Percentiles rank a stretch among this genome's conserved stretches.
Conservation (phyloP, 2,888 invertebrate genomes). For the Sarcophaga variegata region DNA sequence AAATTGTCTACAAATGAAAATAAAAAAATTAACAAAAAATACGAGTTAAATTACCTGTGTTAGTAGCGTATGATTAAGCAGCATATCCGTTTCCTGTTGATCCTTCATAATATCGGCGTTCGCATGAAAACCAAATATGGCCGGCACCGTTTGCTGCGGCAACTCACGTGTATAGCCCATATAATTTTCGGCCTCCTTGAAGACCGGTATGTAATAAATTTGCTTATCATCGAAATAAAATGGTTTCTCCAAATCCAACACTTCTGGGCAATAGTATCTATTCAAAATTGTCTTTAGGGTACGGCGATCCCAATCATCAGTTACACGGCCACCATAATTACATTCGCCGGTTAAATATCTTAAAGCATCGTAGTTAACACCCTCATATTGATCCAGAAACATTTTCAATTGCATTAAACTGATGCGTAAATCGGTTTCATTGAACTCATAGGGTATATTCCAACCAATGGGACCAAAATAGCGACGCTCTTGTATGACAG, state of each 20-base stretch:
- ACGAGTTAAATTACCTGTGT: slow-evolving; percentile 86
- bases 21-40: not conserved
- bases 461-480: slow-evolving; percentile 97
- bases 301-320: slow-evolving; percentile 97
- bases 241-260: slow-evolving; percentile 84
- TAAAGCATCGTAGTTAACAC: slow-evolving; percentile 92
- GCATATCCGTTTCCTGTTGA: slow-evolving; percentile 90
- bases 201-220: slow-evolving; percentile 87
- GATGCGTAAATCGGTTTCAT: slow-evolving; percentile 95
- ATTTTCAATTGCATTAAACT: slow-evolving; percentile 94
- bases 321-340: slow-evolving; percentile 97
- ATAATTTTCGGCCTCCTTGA: slow-evolving; percentile 88
- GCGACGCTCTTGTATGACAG: slow-evolving; percentile 93
- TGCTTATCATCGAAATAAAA: slow-evolving; percentile 88
- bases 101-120: slow-evolving; percentile 97
- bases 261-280: slow-evolving; percentile 89
- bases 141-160: slow-evolving; percentile 90
- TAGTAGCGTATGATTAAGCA: slow-evolving; percentile 88
- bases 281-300: slow-evolving; percentile 91
- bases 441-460: slow-evolving; percentile 98
- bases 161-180: slow-evolving; percentile 86
- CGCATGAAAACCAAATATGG: slow-evolving; percentile 95
- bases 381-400: slow-evolving; percentile 91
- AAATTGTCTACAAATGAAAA: not conserved
- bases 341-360: slow-evolving; percentile 96